Conservation (phyloP, 2,113 vertebrate genomes). For the Aegypius monachus region DNA sequence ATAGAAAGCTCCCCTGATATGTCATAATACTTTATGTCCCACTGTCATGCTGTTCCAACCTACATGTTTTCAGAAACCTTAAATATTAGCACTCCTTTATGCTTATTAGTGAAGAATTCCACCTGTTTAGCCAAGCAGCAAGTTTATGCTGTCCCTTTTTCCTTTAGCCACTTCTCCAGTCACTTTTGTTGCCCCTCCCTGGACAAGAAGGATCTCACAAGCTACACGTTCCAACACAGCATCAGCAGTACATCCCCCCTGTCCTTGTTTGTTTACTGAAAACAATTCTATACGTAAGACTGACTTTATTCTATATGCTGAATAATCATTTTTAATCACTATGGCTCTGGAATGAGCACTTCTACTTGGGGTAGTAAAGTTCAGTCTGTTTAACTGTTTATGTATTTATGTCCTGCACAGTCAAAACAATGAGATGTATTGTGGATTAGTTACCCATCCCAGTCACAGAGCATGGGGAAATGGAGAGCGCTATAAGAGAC, state of each 20-base stretch:
- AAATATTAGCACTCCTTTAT: not conserved
- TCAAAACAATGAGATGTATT: not conserved
- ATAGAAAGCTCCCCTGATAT: fast-evolving
- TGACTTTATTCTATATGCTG: not conserved
- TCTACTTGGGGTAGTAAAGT: not conserved
- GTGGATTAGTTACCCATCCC: not conserved
- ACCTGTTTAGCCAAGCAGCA: not conserved
- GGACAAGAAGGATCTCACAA: fast-evolving
- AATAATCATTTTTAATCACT: not conserved
- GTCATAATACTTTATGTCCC: not conserved
- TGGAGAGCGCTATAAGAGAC: fast-evolving
- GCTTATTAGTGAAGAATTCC: not conserved
- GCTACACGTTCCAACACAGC: fast-evolving
- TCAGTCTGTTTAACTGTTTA: not conserved
- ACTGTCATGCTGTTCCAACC: not conserved
- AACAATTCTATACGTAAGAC: not conserved
- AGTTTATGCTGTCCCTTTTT: not conserved
- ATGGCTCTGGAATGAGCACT: not conserved
- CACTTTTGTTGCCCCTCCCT: not conserved
- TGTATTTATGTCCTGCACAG: fast-evolving
- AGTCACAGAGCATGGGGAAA: not conserved
- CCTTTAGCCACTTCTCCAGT: not conserved
- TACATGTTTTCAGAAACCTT: not conserved
- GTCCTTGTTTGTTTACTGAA: not conserved
- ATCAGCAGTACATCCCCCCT: fast-evolving